These are phyloP conservation scores for Polydrusus pterygomalis DNA, from an alignment of 2,888 invertebrate species.

Conservation along the genomic window DNA sequence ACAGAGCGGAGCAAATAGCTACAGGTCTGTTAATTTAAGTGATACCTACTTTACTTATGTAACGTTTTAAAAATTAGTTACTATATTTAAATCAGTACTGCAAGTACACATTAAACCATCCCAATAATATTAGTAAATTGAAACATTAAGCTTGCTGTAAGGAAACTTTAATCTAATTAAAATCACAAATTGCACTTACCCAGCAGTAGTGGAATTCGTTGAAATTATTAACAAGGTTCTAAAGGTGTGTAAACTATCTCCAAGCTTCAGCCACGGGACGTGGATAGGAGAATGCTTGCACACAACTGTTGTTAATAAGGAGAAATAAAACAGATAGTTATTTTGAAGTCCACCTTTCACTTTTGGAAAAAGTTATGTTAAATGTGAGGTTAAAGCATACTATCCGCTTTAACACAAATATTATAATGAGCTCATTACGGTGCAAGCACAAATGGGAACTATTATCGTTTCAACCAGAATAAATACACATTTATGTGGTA, in stretches of 20 bases:
- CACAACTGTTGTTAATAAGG: neutral
- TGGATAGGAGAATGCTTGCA: conserved; percentile 1
- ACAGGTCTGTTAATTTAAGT: no score
- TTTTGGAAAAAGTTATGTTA: neutral
- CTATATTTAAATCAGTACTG: neutral
- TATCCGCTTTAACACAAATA: neutral
- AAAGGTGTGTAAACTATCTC: neutral
- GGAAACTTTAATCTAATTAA: neutral
- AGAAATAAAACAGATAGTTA: conserved; percentile 21
- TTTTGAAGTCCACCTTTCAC: conserved; percentile 23
- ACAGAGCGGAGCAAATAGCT: neutral
- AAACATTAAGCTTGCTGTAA: neutral
- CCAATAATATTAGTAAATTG: neutral
- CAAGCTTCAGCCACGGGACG: neutral
- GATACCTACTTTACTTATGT: neutral
- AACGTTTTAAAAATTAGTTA: neutral
- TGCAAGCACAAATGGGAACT: conserved; percentile 7
- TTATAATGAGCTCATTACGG: neutral
- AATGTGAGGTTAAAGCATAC: conserved; percentile 2
- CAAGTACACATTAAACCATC: no score
- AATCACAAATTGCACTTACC: conserved; percentile 18
- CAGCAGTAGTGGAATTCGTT: neutral
- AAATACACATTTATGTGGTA: neutral
- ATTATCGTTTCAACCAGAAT: neutral
- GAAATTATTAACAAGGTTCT: neutral